phyloP scores from a whole-genome alignment of 2,888 invertebrate species.

The Cerceris rybyensis region DNA sequence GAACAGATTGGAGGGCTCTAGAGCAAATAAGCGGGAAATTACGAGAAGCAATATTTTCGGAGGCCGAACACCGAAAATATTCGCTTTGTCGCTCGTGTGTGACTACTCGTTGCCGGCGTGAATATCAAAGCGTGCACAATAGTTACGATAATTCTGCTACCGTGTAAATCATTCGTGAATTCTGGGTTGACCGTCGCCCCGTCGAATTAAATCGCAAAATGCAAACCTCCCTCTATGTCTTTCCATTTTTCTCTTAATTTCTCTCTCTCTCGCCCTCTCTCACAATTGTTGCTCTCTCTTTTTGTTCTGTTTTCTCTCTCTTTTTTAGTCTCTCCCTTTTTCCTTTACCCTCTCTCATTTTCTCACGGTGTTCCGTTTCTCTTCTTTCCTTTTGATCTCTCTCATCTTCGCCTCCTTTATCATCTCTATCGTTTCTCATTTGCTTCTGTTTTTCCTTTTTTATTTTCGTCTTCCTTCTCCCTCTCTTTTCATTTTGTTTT shows the following conservation, averaged over 20 bases:
- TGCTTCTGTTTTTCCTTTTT: too few species aligned
- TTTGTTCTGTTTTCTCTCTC: too few species aligned
- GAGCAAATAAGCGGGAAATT: conserved; percentile 32
- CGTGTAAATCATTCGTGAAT: conserved; percentile 48
- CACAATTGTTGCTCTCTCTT: too few species aligned
- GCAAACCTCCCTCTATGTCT: conserved; percentile 30
- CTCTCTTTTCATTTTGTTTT: too few species aligned
- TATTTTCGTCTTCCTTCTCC: too few species aligned
- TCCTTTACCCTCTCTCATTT: too few species aligned
- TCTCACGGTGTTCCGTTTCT: too few species aligned
- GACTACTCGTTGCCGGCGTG: conserved; percentile 6
- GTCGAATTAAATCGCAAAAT: conserved; percentile 38
- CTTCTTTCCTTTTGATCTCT: too few species aligned
- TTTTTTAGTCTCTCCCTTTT: too few species aligned
- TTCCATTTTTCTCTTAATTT: not conserved
- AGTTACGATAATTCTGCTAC: conserved; percentile 30
- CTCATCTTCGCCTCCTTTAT: too few species aligned
- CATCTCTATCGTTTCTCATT: too few species aligned
- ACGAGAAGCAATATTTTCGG: conserved; percentile 26
- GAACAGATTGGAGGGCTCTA: not conserved
- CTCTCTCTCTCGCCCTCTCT: too few species aligned
- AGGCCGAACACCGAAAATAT: conserved; percentile 15
- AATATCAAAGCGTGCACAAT: conserved; percentile 41
- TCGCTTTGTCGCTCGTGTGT: not conserved
- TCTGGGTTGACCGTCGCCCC: conserved; percentile 51